Evolutionary conservation across 2,797 vertebrate genomes (phyloP).

Genomic region (Emys orbicularis): DNA sequence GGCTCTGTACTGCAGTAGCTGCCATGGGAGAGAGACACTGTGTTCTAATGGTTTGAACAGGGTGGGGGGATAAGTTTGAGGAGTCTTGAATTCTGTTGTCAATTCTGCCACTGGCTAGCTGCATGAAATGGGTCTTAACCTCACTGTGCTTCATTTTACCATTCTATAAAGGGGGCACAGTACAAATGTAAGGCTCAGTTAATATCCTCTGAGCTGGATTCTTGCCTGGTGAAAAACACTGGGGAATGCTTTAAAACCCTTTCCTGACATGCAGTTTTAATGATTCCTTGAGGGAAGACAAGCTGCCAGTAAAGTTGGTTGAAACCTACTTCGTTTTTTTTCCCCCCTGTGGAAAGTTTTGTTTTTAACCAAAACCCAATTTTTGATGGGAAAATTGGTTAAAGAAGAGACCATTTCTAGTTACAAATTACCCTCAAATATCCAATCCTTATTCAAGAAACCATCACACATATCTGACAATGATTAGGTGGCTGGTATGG

Average conservation of each 20-base stretch:
- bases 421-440: background rate
- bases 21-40: fast-evolving
- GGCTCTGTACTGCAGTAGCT: background rate
- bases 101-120: background rate
- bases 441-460: background rate
- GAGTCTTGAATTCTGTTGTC: background rate
- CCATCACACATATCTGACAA: background rate
- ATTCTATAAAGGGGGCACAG: background rate
- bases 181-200: background rate
- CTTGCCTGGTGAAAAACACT: background rate
- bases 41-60: background rate
- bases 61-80: fast-evolving
- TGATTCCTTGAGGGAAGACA: background rate
- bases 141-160: background rate
- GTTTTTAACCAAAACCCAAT: background rate
- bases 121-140: background rate
- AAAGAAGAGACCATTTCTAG: background rate
- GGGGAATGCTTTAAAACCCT: background rate
- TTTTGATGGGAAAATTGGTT: background rate
- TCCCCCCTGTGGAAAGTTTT: background rate
- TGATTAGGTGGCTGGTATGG: background rate
- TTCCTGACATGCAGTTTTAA: background rate
- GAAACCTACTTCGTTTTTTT: background rate
- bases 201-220: background rate
- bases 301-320: background rate